Evolutionary conservation across 2,888 invertebrate genomes (phyloP).

Genomic region (Dysmachus trigonus): DNA sequence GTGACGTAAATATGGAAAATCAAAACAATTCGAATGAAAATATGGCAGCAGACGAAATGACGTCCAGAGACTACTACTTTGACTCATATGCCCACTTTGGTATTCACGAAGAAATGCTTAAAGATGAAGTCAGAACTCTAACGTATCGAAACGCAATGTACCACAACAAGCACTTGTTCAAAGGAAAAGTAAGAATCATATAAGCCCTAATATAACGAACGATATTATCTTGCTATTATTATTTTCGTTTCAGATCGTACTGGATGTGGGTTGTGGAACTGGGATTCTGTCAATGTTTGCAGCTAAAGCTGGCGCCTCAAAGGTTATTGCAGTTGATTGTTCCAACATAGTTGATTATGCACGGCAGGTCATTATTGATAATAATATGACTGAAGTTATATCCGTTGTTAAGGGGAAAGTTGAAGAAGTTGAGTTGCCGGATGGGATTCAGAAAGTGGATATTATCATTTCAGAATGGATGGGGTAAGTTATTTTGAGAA

Average conservation of each 20-base stretch:
- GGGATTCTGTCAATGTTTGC: conserved; percentile 99
- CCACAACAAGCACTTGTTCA: conserved; percentile 98
- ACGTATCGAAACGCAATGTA: conserved; percentile 99
- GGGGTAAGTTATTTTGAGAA: conserved; percentile 68
- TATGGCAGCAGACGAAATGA: conserved; percentile 87
- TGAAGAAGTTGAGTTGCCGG: conserved; percentile 93
- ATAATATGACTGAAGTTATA: conserved; percentile 80
- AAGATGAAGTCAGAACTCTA: conserved; percentile 97
- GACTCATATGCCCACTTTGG: conserved; percentile 99
- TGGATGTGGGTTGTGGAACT: conserved; percentile 99
- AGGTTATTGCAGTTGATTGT: conserved; percentile 97
- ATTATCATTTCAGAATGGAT: conserved; percentile 87
- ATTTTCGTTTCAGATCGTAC: conserved; percentile 71
- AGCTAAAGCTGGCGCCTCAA: conserved; percentile 95
- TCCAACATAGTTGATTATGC: conserved; percentile 99
- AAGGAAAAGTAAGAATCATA: conserved; percentile 72
- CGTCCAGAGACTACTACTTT: conserved; percentile 99
- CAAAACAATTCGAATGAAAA: conserved; percentile 18
- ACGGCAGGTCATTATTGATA: conserved; percentile 89
- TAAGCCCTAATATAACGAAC: background rate
- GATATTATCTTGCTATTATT: background rate
- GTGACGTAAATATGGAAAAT: conserved; percentile 42
- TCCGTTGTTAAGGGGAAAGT: conserved; percentile 90
- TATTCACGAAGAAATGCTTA: conserved; percentile 99
- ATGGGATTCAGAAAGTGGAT: conserved; percentile 91